Conservation (phyloP, 2,888 invertebrate genomes). For the Trichogramma dendrolimi region DNA sequence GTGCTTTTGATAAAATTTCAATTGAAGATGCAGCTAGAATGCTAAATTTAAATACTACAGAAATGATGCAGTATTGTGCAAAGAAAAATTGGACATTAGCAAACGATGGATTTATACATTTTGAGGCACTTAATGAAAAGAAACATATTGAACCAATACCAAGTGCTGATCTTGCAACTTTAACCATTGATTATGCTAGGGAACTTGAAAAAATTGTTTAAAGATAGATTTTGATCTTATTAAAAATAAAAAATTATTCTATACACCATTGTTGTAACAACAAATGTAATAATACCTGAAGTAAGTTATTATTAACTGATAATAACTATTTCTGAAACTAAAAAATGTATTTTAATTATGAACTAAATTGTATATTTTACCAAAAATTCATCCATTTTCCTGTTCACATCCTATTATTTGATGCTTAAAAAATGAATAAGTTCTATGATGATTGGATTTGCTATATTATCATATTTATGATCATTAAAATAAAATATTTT, state of each 20-base stretch:
- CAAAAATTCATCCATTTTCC: neutral
- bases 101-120: slow-evolving; percentile 76
- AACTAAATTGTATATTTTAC: neutral
- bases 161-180: slow-evolving; percentile 84
- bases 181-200: slow-evolving; percentile 93
- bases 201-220: slow-evolving; percentile 99
- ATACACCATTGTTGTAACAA: too few relatives aligned
- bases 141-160: slow-evolving; percentile 77
- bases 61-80: slow-evolving; percentile 73
- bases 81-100: slow-evolving; percentile 83
- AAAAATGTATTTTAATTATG: neutral
- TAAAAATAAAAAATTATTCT: neutral
- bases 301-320: neutral
- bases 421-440: too few relatives aligned
- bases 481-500: too few relatives aligned
- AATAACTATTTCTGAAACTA: neutral
- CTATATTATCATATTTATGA: too few relatives aligned
- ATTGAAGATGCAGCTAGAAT: slow-evolving; percentile 83
- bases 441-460: too few relatives aligned
- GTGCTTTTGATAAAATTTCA: slow-evolving; percentile 88
- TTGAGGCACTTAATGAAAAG: slow-evolving; percentile 70
- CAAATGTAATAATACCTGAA: neutral
- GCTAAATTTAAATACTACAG: slow-evolving; percentile 76
- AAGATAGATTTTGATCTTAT: slow-evolving; percentile 33
- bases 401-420: too few relatives aligned